Conservation (phyloP, 2,113 vertebrate genomes). For the Apistogramma diplotaenia region DNA sequence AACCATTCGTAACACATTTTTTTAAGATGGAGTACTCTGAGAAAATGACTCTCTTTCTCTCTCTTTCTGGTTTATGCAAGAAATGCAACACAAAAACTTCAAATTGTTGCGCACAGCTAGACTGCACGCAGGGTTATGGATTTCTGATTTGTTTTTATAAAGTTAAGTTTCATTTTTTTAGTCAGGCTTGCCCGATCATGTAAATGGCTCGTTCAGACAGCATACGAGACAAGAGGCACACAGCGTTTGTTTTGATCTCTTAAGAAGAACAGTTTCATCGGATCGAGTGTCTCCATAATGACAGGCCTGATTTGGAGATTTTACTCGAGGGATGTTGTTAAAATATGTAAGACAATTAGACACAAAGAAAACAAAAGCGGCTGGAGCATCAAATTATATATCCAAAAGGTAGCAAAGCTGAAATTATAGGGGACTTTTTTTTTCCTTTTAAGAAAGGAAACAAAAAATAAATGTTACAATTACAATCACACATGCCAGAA, state of each 20-base stretch:
- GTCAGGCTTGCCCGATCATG: neutral
- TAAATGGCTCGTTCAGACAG: neutral
- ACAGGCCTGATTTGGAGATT: neutral
- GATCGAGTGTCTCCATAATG: neutral
- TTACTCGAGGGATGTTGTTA: neutral
- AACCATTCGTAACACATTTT: neutral
- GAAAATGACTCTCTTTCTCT: neutral
- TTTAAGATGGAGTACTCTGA: neutral
- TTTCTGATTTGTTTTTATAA: neutral
- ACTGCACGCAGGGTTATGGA: neutral
- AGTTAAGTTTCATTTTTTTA: neutral
- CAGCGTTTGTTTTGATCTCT: neutral
- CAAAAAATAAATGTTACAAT: neutral
- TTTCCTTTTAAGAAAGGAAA: neutral
- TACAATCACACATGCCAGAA: neutral
- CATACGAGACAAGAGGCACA: neutral
- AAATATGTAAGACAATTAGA: neutral
- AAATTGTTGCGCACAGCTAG: neutral
- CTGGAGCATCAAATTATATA: neutral
- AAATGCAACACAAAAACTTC: neutral
- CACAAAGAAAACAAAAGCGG: neutral
- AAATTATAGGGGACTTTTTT: neutral
- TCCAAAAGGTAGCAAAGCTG: neutral
- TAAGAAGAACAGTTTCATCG: neutral
- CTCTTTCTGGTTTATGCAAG: neutral